Evolutionary conservation across 2,797 vertebrate genomes (phyloP).

Genomic region (Gadopsis marmoratus): DNA sequence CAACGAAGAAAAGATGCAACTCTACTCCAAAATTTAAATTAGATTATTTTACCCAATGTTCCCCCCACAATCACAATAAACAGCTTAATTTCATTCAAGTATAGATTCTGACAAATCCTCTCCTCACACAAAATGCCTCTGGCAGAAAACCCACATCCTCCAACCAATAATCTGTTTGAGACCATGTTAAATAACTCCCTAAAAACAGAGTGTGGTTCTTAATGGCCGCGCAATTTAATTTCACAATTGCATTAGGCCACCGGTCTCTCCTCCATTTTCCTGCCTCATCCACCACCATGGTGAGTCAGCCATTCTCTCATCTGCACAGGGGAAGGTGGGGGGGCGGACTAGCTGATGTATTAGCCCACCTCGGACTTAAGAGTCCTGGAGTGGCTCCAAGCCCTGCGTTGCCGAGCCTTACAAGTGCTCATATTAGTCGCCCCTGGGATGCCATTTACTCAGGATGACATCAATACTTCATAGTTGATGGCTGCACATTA

Average conservation of each 20-base stretch:
- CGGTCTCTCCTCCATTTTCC: conserved; percentile 72
- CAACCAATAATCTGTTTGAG: conserved; percentile 54
- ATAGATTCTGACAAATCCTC: conserved; percentile 51
- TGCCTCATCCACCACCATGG: conserved; percentile 69
- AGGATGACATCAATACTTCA: conserved; percentile 71
- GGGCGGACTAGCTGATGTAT: conserved; percentile 42
- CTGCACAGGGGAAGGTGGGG: background rate
- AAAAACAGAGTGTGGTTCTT: conserved; percentile 53
- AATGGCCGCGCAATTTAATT: conserved; percentile 73
- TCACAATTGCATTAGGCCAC: conserved; percentile 74
- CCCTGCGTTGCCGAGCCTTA: conserved; percentile 42
- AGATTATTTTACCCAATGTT: background rate
- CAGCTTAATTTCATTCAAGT: conserved; percentile 25
- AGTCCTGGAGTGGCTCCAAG: conserved; percentile 64
- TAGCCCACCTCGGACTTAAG: conserved; percentile 67
- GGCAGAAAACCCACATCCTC: conserved; percentile 52
- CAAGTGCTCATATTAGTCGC: conserved; percentile 66
- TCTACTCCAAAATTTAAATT: background rate
- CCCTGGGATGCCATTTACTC: conserved; percentile 69
- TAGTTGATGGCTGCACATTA: conserved; percentile 58
- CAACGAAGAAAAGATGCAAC: background rate
- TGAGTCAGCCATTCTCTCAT: conserved; percentile 82
- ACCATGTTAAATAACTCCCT: conserved; percentile 57
- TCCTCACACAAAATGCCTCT: conserved; percentile 15
- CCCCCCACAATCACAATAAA: conserved; percentile 24